A percentile compares a stretch with the other conserved stretches of the same genome.
Conservation (phyloP, 2,888 invertebrate species). For the Neoscelio sp. region DNA sequence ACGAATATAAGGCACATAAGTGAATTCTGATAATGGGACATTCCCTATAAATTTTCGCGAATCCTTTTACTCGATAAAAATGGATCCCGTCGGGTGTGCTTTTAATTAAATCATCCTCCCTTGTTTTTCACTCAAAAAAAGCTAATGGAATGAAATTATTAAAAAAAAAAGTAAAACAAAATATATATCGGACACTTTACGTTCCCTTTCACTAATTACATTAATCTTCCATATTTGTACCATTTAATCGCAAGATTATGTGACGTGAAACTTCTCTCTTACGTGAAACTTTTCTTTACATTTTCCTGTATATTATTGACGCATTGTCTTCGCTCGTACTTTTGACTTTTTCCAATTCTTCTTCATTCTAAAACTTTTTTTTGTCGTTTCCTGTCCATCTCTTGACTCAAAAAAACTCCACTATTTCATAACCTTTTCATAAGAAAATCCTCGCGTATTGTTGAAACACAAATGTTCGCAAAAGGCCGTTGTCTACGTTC, state of each 20-base stretch:
- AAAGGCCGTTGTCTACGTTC: slow-evolving; percentile 15
- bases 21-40: slow-evolving; percentile 13
- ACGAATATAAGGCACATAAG: slow-evolving; percentile 4
- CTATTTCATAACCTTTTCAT: slow-evolving; percentile 51
- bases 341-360: slow-evolving; percentile 32
- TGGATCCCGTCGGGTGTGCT: too few species aligned
- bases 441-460: slow-evolving; percentile 46
- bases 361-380: slow-evolving; percentile 14
- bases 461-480: slow-evolving; percentile 29
- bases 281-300: neutral
- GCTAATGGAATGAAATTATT: too few species aligned
- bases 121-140: too few species aligned
- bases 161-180: too few species aligned
- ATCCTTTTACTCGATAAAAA: neutral
- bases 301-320: slow-evolving; percentile 15
- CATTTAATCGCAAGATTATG: too few species aligned
- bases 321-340: slow-evolving; percentile 23
- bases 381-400: slow-evolving; percentile 12
- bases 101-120: too few species aligned
- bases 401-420: slow-evolving; percentile 11
- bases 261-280: neutral
- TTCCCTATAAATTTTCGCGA: neutral
- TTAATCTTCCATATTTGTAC: too few species aligned
- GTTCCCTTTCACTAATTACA: too few species aligned
- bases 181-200: too few species aligned